phyloP scores from a whole-genome alignment of 1,140 invertebrate species.

The Drosophila nasuta region DNA sequence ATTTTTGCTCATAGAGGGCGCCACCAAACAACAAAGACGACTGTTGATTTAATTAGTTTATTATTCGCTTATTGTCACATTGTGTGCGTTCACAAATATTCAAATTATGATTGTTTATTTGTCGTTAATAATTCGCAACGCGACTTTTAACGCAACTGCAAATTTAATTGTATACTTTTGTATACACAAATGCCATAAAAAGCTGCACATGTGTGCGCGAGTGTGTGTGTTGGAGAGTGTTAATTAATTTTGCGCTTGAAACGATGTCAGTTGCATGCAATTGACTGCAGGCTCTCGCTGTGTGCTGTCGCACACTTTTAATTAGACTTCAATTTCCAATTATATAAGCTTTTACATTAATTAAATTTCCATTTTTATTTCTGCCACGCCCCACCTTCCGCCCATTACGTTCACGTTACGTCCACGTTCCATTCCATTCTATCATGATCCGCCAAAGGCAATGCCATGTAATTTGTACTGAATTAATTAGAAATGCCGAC shows the following conservation, averaged over 20 bases:
- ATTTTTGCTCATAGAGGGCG: slow-evolving; percentile 45
- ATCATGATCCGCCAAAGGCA: slow-evolving; percentile 9
- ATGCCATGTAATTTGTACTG: slow-evolving; percentile 69
- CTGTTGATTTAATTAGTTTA: slow-evolving; percentile 81
- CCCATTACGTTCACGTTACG: background rate
- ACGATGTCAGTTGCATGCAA: slow-evolving; percentile 75
- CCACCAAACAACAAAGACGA: slow-evolving; percentile 36
- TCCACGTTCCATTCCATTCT: background rate
- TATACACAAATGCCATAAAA: slow-evolving; percentile 44
- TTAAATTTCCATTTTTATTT: slow-evolving; percentile 78
- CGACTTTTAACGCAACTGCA: slow-evolving; percentile 59
- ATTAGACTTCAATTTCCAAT: slow-evolving; percentile 78
- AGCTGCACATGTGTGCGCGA: slow-evolving; percentile 9
- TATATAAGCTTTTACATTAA: slow-evolving; percentile 78
- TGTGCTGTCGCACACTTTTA: slow-evolving; percentile 61
- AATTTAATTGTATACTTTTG: slow-evolving; percentile 76
- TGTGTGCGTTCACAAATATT: slow-evolving; percentile 42
- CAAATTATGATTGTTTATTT: slow-evolving; percentile 74
- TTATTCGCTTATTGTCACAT: slow-evolving; percentile 54
- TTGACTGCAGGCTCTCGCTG: slow-evolving; percentile 48
- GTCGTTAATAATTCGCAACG: slow-evolving; percentile 69
- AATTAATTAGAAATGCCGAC: slow-evolving; percentile 77
- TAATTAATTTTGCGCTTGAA: slow-evolving; percentile 80
- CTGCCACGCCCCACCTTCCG: background rate
- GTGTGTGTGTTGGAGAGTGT: slow-evolving; percentile 59